Evolutionary conservation across 2,888 invertebrate species (phyloP), one percentile per base, ranked within the genome.

Genomic region (Ceramica pisi): DNA sequence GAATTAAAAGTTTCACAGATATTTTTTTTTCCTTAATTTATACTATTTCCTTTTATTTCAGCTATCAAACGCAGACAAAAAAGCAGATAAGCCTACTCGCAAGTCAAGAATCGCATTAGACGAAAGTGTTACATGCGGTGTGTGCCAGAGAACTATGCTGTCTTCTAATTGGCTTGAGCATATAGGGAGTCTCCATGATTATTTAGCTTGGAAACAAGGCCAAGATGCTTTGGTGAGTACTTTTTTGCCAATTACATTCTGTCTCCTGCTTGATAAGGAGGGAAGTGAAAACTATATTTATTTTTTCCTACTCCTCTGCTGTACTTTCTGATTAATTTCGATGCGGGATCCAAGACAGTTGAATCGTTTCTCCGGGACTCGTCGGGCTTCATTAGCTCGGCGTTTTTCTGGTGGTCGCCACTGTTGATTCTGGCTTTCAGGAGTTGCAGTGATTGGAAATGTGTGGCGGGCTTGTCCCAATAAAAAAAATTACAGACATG

Each of bases 121-220:
- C 23, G 79, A 83, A 7, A 50, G 41, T 41, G 66, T 86, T 9
- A 71, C 23, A 31, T 85, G 85, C 59, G 85, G 78, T 10, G 79
- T 86, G 8, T 85, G 85, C 41, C 62, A 72, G n/a, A 46, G 50
- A 63, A 63, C 63, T 31, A 65, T 86, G 44, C 71, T 70, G 55
- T 88, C 67, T 44, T 57, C 60, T 7, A 61, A 59, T 21, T 92
- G 92, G 92, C 59, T 82, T 14, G 82, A 87, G 38, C 92, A 92
- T 67, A 90, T 89, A 57, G 81, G 77, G 35, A 80, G 78, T 57
- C 66, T 85, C 46, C 92, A 92, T 66, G 81, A 88, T 67, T 90
- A 92, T 74, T 74, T 90, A n/a, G 88, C 91, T 10, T 91, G 90
- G 90, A 87, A 82, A 67, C 74, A 80, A 21, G 88, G 84, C 21